phyloP scores from a whole-genome alignment of 2,888 invertebrate species.

The Rhogogaster chlorosoma region DNA sequence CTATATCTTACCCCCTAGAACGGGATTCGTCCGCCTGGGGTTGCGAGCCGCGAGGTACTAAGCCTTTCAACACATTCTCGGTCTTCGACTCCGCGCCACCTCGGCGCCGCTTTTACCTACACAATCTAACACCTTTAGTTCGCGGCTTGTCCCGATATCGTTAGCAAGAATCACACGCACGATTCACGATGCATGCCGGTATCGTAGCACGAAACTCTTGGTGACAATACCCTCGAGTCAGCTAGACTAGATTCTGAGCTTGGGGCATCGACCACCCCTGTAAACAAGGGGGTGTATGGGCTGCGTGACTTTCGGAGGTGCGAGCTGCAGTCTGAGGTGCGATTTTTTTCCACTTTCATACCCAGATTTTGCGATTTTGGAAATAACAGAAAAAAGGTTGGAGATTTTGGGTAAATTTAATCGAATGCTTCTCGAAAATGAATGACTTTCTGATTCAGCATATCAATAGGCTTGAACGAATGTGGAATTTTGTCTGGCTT shows the following conservation, averaged over 20 bases:
- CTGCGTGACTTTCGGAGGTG: background rate
- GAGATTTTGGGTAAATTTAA: background rate
- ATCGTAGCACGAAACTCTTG: background rate
- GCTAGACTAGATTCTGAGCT: background rate
- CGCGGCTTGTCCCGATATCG: conserved; percentile 61
- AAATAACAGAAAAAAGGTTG: background rate
- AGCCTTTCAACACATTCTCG: conserved; percentile 70
- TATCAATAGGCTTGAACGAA: background rate
- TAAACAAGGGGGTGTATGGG: background rate
- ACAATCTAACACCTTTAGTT: conserved; percentile 56
- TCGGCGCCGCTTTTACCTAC: conserved; percentile 60
- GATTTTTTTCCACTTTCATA: background rate
- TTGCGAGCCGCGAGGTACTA: conserved; percentile 74
- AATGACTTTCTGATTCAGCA: background rate
- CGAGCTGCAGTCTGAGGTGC: background rate
- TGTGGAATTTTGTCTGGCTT: background rate
- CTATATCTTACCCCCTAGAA: background rate
- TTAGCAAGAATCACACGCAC: conserved; percentile 55
- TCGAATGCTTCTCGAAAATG: conserved; percentile 8
- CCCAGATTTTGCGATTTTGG: background rate
- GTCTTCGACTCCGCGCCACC: conserved; percentile 65
- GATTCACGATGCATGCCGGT: background rate
- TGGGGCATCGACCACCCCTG: conserved; percentile 16
- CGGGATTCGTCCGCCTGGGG: conserved; percentile 66
- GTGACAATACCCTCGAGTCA: background rate